Base-by-base conservation (phyloP, 2,888 invertebrate species). In the Noctua janthe region DNA sequence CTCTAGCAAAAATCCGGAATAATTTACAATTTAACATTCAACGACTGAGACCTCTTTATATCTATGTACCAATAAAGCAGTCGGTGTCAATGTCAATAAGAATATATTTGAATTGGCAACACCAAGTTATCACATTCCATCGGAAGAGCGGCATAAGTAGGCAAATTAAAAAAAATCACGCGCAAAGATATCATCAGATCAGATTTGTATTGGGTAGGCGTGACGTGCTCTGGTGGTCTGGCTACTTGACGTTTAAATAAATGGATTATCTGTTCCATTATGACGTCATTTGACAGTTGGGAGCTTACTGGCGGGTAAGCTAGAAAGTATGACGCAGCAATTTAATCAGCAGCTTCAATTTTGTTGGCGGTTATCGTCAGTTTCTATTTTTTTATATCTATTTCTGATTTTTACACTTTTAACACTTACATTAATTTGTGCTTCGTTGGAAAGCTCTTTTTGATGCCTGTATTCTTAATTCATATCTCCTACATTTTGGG, bases 131-230 rank as follows among this genome's bases (percentile, higher is more conserved):
- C 89, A 89, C 91, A 89, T 88, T 86, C 88, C 87, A 82, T 84
- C 74, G 89, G 83, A 84, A 85, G 82, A 84, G 82, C 77, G 64
- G 84, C 73, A 78, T 86, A 86, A 85, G 78, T 89, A 85, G 88
- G 82, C 81, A 64, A 89, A 87, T 91, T 92, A 88, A 92, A 92
- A 92, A 92, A 91, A 89, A 90, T 84, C 83, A 83, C 92, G 90
- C 91, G 88, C 89, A 80, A 71, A 87, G 92, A 92, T 92, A 88
- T 87, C 89, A 92, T 92, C 90, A 85, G 91, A 92, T 91, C 91
- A 89, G 88, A 89, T 91, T 88, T 82, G 87, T 91, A 93, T 93
- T 91, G 91, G 87, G 87, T 86, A 91, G 92, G 92, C 92, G 92
- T 91, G 90, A 88, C 88, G 74, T 56, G 49, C 87, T 84, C 81